phyloP scores from a whole-genome alignment of 2,888 invertebrate genomes.

The Ornithoptera alexandrae region DNA sequence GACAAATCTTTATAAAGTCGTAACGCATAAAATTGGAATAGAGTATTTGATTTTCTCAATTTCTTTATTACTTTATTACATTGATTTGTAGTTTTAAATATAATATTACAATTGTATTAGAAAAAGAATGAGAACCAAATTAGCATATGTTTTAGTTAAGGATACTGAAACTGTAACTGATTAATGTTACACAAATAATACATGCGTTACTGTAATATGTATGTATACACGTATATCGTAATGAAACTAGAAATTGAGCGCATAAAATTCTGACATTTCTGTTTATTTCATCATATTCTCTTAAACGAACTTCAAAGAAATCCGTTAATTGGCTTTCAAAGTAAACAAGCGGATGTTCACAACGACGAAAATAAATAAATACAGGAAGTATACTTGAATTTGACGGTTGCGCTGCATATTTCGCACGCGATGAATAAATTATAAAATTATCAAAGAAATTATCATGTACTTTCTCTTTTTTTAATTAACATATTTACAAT shows the following conservation, averaged over 20 bases:
- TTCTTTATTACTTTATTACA: too few relatives aligned
- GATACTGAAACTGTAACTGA: background rate
- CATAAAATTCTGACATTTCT: conserved; percentile 59
- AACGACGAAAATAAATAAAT: conserved; percentile 36
- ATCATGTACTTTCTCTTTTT: background rate
- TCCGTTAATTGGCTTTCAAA: conserved; percentile 63
- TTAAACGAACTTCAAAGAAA: conserved; percentile 67
- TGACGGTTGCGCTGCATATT: conserved; percentile 7
- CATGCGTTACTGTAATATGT: conserved; percentile 45
- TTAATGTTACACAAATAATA: conserved; percentile 25
- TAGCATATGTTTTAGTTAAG: background rate
- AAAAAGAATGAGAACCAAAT: too few relatives aligned
- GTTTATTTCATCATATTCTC: conserved; percentile 69
- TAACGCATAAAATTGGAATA: too few relatives aligned
- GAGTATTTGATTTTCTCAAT: too few relatives aligned
- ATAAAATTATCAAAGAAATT: conserved; percentile 10
- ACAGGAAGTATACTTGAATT: conserved; percentile 8
- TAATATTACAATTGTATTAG: too few relatives aligned
- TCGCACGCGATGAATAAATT: conserved; percentile 14
- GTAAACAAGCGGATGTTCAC: conserved; percentile 47
- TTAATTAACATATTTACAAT: background rate
- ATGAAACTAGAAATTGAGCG: conserved; percentile 50
- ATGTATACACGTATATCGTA: conserved; percentile 49
- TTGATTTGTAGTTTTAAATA: too few relatives aligned
- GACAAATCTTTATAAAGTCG: too few relatives aligned